Evolutionary conservation across 1,140 invertebrate species (phyloP).

Genomic region (Sesamia nonagrioides): DNA sequence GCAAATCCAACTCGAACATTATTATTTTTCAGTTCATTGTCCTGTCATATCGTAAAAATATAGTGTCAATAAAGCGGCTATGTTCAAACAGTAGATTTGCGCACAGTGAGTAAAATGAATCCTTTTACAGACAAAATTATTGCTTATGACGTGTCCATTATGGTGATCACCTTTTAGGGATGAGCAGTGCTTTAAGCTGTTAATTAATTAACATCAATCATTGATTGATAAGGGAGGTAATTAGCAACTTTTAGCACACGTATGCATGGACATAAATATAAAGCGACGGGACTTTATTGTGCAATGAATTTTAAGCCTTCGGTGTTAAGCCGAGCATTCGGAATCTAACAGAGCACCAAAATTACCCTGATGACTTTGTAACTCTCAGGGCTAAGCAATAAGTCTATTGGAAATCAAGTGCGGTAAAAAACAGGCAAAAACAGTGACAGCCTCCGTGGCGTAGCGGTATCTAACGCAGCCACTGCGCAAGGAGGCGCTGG

Average conservation of each 20-base stretch:
- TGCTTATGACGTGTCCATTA: slow-evolving; percentile 29
- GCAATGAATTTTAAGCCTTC: too few species aligned
- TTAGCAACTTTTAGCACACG: not conserved
- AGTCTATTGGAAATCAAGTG: too few species aligned
- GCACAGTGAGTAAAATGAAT: slow-evolving; percentile 1
- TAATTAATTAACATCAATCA: slow-evolving; percentile 19
- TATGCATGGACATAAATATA: not conserved
- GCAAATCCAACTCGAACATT: too few species aligned
- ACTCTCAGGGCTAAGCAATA: too few species aligned
- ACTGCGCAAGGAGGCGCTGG: too few species aligned
- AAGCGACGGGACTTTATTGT: too few species aligned
- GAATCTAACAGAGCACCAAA: too few species aligned
- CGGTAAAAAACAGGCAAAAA: too few species aligned
- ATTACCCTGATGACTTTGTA: too few species aligned
- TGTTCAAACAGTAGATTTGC: slow-evolving; percentile 38
- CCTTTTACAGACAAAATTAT: slow-evolving; percentile 27
- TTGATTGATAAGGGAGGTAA: slow-evolving; percentile 17
- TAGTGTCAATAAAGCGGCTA: slow-evolving; percentile 35
- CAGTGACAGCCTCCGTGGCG: too few species aligned
- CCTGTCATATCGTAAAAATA: slow-evolving; percentile 32
- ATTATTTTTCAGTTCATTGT: slow-evolving; percentile 10
- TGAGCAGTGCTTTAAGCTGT: slow-evolving; percentile 1
- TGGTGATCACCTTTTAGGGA: not conserved
- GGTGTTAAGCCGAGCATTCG: too few species aligned
- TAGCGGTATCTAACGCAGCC: too few species aligned